phyloP scores from a whole-genome alignment of 2,797 vertebrate species.

The Hydrolagus colliei region DNA sequence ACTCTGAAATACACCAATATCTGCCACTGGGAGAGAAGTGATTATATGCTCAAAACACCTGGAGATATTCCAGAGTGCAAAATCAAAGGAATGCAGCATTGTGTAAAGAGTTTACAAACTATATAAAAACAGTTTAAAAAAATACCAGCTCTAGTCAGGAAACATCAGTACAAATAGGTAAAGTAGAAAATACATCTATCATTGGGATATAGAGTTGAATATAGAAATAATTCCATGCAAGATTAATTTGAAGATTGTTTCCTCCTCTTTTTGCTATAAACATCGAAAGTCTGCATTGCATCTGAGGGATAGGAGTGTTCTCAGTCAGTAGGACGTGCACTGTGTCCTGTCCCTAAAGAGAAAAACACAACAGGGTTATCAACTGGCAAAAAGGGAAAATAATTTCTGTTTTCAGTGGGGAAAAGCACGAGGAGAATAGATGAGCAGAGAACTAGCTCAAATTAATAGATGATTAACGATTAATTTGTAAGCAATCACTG shows the following conservation, averaged over 20 bases:
- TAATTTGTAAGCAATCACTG: too few species aligned
- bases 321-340: neutral
- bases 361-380: neutral
- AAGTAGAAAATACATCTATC: slow-evolving; percentile 18
- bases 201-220: slow-evolving; percentile 14
- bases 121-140: slow-evolving; percentile 27
- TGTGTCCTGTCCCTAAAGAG: neutral
- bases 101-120: slow-evolving; percentile 16
- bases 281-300: slow-evolving; percentile 7
- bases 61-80: neutral
- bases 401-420: too few species aligned
- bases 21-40: slow-evolving; percentile 10
- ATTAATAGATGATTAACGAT: too few species aligned
- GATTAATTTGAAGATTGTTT: neutral
- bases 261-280: slow-evolving; percentile 6
- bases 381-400: neutral
- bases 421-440: too few species aligned
- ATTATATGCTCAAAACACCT: neutral
- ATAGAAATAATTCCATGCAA: slow-evolving; percentile 26
- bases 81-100: neutral
- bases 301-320: slow-evolving; percentile 8
- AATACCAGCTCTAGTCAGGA: slow-evolving; percentile 9
- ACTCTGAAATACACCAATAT: neutral
- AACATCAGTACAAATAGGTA: slow-evolving; percentile 24
- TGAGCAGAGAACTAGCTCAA: too few species aligned